A percentile compares a stretch with the other conserved stretches of the same genome.
Evolutionary conservation across 2,113 vertebrate genomes (phyloP).

Genomic region (Oreotrochilus melanogaster): DNA sequence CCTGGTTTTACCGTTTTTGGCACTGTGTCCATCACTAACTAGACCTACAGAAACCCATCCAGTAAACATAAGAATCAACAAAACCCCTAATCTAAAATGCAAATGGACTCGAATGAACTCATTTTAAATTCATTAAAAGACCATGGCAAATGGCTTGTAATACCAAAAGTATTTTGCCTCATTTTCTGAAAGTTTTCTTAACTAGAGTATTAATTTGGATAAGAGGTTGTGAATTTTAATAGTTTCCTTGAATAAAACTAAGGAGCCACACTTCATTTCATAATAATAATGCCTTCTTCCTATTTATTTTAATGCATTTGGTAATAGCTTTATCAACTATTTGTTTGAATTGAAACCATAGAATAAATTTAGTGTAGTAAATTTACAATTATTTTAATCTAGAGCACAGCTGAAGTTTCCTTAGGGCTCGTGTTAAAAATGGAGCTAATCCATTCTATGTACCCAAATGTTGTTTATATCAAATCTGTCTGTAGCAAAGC

Average conservation of each 20-base stretch:
- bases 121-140: neutral
- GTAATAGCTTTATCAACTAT: neutral
- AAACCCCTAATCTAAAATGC: neutral
- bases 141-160: neutral
- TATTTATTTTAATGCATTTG: neutral
- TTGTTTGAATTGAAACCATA: neutral
- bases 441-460: neutral
- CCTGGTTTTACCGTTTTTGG: conserved; percentile 4
- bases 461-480: neutral
- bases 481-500: neutral
- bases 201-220: neutral
- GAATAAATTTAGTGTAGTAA: neutral
- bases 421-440: neutral
- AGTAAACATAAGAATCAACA: conserved; percentile 4
- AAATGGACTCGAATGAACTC: neutral
- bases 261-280: neutral
- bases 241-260: neutral
- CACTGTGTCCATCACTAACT: neutral
- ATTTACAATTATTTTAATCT: neutral
- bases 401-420: neutral
- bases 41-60: neutral
- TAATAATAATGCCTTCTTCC: neutral
- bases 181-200: neutral
- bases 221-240: neutral
- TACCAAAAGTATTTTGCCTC: neutral